A percentile compares a stretch with the other conserved stretches of the same genome.
Conservation (phyloP, 2,888 invertebrate genomes). For the Agonopterix subpropinquella region DNA sequence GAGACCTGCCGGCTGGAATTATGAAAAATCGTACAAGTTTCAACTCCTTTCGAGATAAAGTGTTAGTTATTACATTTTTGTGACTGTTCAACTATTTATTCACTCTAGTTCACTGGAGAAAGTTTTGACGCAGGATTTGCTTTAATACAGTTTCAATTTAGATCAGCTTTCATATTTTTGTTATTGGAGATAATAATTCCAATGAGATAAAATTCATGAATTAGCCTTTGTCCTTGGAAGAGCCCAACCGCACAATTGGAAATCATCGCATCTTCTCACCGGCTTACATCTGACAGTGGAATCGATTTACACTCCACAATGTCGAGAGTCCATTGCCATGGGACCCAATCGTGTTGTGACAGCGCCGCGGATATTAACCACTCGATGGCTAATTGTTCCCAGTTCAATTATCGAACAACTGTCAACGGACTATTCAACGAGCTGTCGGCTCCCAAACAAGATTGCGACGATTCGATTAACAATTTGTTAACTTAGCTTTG, state of each 20-base stretch:
- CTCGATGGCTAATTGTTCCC: slow-evolving; percentile 70
- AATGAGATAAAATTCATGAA: too few relatives aligned
- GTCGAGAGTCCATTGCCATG: slow-evolving; percentile 48
- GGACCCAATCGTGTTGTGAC: slow-evolving; percentile 57
- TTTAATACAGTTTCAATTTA: too few relatives aligned
- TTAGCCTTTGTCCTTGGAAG: slow-evolving; percentile 5
- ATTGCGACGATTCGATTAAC: slow-evolving; percentile 22
- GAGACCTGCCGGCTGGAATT: slow-evolving; percentile 26
- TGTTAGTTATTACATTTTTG: slow-evolving; percentile 35
- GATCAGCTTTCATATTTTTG: too few relatives aligned
- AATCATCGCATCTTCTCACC: slow-evolving; percentile 11
- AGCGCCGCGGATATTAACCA: slow-evolving; percentile 66
- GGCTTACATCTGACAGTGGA: slow-evolving; percentile 29
- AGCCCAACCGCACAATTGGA: slow-evolving; percentile 5
- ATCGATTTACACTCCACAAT: slow-evolving; percentile 59
- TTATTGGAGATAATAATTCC: too few relatives aligned
- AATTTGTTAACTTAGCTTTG: neutral
- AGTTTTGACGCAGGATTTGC: too few relatives aligned
- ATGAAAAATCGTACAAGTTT: slow-evolving; percentile 54
- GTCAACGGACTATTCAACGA: slow-evolving; percentile 49
- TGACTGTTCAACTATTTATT: slow-evolving; percentile 11
- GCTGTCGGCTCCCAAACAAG: slow-evolving; percentile 37
- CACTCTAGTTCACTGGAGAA: too few relatives aligned
- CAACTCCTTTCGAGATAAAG: slow-evolving; percentile 42
- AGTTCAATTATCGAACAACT: slow-evolving; percentile 71